Evolutionary conservation across 2,797 vertebrate genomes (phyloP).

Genomic region (Cynopterus sphinx): DNA sequence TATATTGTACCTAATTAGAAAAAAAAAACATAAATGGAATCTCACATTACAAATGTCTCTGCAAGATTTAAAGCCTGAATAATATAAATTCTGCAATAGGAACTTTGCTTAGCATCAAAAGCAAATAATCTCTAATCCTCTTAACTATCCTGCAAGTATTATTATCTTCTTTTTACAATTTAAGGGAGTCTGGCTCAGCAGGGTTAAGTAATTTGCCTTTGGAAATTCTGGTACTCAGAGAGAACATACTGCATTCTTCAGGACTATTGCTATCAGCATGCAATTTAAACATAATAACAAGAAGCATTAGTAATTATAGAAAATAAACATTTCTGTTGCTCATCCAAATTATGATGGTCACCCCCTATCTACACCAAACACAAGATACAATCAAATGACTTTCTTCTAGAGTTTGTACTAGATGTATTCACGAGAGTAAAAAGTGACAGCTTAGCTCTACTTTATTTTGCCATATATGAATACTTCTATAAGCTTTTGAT

Average conservation of each 20-base stretch:
- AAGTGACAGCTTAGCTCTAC: not conserved
- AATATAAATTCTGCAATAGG: conserved; percentile 31
- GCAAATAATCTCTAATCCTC: conserved; percentile 68
- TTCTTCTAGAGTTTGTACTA: not conserved
- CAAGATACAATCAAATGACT: not conserved
- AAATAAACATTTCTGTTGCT: not conserved
- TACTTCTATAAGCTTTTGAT: conserved; percentile 21
- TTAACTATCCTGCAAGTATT: conserved; percentile 53
- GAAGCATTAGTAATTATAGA: not conserved
- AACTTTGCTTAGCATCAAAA: conserved; percentile 55
- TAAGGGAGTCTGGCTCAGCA: conserved; percentile 12
- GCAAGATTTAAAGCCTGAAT: conserved; percentile 46
- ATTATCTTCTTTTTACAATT: conserved; percentile 21
- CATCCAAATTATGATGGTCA: not conserved
- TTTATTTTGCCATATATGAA: not conserved
- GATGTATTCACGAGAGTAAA: not conserved
- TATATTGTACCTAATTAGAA: not conserved
- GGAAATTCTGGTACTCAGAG: conserved; percentile 7
- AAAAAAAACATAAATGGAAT: not conserved
- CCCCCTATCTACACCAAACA: not conserved
- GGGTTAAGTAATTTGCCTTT: conserved; percentile 56
- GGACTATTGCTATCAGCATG: not conserved
- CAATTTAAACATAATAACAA: conserved; percentile 35
- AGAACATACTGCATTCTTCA: not conserved
- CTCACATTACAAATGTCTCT: conserved; percentile 54